Percentiles rank a stretch among this genome's conserved stretches.
These are phyloP conservation scores for Caenorhabditis zanzibari DNA, from an alignment of 2,888 invertebrate genomes.

Conservation along the genomic window DNA sequence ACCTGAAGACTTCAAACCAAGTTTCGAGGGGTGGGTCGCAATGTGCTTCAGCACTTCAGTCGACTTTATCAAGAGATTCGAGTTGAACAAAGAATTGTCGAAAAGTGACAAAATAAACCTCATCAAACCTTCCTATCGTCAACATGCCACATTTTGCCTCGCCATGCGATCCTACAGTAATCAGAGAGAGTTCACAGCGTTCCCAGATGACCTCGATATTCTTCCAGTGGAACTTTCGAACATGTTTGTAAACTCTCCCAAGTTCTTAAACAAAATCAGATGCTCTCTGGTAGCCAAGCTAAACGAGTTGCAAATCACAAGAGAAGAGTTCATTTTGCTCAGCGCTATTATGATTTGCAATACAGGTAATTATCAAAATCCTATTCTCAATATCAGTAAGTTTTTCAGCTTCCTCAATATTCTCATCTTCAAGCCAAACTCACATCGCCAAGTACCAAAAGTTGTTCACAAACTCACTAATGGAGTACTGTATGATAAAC, in stretches of 20 bases:
- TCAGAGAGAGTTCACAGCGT: not conserved
- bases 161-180: conserved; percentile 6
- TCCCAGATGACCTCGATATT: not conserved
- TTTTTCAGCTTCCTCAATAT: not conserved
- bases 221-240: not conserved
- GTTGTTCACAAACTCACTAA: not conserved
- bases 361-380: conserved; percentile 1
- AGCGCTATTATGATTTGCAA: conserved; percentile 16
- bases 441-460: not conserved
- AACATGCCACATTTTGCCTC: not conserved
- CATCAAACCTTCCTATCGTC: not conserved
- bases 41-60: not conserved
- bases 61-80: not conserved
- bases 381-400: too few relatives aligned
- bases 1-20: not conserved
- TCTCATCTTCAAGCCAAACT: not conserved
- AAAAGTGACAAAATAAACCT: not conserved
- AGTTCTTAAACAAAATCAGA: not conserved
- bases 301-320: not conserved
- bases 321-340: conserved; percentile 22
- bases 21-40: not conserved
- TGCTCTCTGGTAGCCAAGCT: conserved; percentile 7
- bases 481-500: not conserved
- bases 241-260: not conserved
- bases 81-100: not conserved